Evolutionary conservation across 2,888 invertebrate genomes (phyloP).

Genomic region (Hydriomena furcata): DNA sequence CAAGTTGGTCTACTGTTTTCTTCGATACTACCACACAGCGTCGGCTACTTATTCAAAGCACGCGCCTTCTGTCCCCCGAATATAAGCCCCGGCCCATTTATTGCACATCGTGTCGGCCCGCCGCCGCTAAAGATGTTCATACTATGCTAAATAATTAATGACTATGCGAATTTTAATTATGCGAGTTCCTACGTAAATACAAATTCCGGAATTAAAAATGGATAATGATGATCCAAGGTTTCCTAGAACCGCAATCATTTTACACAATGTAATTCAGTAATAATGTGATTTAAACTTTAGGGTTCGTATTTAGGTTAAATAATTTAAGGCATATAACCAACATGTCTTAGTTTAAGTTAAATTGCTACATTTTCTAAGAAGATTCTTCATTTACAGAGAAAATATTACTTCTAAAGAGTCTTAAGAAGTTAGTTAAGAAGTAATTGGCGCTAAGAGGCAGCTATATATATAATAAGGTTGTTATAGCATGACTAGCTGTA

Average conservation of each 20-base stretch:
- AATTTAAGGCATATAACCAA: no score
- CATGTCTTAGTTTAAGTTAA: no score
- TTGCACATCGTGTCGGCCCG: slow-evolving; percentile 59
- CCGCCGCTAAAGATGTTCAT: slow-evolving; percentile 65
- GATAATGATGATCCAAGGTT: neutral
- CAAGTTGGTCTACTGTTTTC: slow-evolving; percentile 11
- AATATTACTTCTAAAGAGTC: no score
- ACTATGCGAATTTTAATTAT: slow-evolving; percentile 70
- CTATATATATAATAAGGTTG: no score
- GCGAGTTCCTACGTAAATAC: slow-evolving; percentile 42
- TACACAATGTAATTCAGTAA: neutral
- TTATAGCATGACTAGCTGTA: no score
- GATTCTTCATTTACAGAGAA: no score
- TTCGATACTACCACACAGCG: slow-evolving; percentile 17
- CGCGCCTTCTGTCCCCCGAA: slow-evolving; percentile 78
- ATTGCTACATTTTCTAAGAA: no score
- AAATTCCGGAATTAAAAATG: slow-evolving; percentile 36
- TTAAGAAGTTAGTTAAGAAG: no score
- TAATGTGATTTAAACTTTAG: no score
- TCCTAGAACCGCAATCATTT: neutral
- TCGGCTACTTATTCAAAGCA: slow-evolving; percentile 71
- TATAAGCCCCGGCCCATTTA: slow-evolving; percentile 78
- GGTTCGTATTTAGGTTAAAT: no score
- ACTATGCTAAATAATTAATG: slow-evolving; percentile 76
- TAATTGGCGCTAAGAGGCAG: no score